Conservation (phyloP, 2,797 vertebrate genomes). For the Eremophila alpestris region DNA sequence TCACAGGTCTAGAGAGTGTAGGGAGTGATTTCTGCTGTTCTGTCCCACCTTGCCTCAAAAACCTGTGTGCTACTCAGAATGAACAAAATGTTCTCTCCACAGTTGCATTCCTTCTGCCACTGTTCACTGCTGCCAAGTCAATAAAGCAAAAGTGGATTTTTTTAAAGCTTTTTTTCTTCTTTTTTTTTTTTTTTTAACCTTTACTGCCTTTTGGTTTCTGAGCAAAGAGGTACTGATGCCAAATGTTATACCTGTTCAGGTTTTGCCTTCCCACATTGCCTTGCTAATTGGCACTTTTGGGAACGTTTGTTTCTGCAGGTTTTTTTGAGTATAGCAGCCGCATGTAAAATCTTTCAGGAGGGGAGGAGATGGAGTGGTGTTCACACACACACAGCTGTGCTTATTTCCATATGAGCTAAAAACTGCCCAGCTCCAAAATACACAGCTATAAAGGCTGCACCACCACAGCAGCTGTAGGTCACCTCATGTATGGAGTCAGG, state of each 20-base stretch:
- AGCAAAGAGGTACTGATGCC: not conserved
- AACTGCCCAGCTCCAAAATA: not conserved
- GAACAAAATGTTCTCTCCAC: not conserved
- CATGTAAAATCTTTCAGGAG: not conserved
- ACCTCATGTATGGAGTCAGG: not conserved
- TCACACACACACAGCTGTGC: not conserved
- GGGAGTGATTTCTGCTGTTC: not conserved
- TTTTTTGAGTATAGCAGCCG: not conserved
- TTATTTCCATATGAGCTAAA: not conserved
- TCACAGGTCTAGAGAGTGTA: not conserved
- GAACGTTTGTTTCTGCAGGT: not conserved
- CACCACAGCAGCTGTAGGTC: not conserved
- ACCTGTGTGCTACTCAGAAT: not conserved
- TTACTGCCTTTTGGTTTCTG: not conserved
- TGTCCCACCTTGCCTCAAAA: not conserved
- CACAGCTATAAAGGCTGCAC: not conserved
- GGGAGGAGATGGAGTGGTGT: not conserved
- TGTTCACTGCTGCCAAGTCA: not conserved
- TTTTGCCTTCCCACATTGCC: not conserved
- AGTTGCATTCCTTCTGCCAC: not conserved
- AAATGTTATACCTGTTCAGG: not conserved
- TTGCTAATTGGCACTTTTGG: not conserved
- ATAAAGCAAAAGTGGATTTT: not conserved
- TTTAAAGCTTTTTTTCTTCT: not conserved
- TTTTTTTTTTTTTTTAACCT: fast-evolving